Evolutionary conservation across 2,797 vertebrate species (phyloP), one percentile per base, ranked within the genome.

Genomic region (Amblyraja radiata): DNA sequence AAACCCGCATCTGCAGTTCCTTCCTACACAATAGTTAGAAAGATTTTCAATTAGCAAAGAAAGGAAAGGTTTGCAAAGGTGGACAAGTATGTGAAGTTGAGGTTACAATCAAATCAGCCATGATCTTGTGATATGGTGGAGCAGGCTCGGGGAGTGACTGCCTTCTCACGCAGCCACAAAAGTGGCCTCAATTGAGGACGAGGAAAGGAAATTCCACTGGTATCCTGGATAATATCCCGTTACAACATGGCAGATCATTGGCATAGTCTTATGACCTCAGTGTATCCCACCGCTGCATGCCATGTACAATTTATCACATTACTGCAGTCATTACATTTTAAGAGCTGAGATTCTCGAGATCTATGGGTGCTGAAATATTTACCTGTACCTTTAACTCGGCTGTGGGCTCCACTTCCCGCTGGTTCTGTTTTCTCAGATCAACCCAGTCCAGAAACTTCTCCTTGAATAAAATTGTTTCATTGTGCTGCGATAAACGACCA

Each of bases 361-460:
- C 78, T 8, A 25, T 25, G 71, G 21, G 9, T 36, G n/a, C 7
- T 36, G 78, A 39, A 32, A 21, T 8, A 9, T 63, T 28, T 21
- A 4, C 16, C 13, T 73, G 92, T 93, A 97, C 96, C 96, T 96
- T 93, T 74, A 95, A 94, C 23, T 94, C 90, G 8, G 39, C 97
- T 0, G 93, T 93, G 11, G 68, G 68, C 90, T 32, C 68, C 5
- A 94, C 94, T 88, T 94, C 94, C 25, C 8, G 9, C 25, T 92
- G 90, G 23, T 0, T 13, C 93, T 18, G 90, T 58, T 36, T 93
- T 93, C 95, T 96, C 94, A 94, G 32, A 21, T 79, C 74, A 1
- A 93, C 93, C 95, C 96, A 96, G 95, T 96, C 96, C 90, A 95
- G 94, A 88, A 97, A 97, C 96, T 97, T 97, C 94, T 96, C 95